phyloP scores from a whole-genome alignment of 2,888 invertebrate genomes.

The Branchipolynoe longqiensis region DNA sequence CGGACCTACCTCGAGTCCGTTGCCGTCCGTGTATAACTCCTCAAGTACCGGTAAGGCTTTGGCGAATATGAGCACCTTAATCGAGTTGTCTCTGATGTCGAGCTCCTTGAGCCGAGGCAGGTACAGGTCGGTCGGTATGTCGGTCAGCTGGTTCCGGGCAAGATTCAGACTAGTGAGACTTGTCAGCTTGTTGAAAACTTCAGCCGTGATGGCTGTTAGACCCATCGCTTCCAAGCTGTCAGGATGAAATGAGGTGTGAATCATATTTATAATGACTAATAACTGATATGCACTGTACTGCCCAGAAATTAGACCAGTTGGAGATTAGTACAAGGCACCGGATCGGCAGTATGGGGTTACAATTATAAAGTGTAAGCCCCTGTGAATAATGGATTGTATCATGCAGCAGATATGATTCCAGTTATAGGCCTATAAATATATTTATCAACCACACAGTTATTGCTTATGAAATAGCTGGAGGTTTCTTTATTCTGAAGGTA shows the following conservation, averaged over 20 bases:
- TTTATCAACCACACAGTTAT: neutral
- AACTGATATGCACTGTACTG: neutral
- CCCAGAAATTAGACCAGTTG: neutral
- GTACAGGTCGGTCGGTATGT: neutral
- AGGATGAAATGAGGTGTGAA: neutral
- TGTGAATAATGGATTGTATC: neutral
- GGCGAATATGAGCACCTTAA: slow-evolving; percentile 58
- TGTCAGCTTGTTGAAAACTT: slow-evolving; percentile 18
- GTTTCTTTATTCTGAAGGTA: neutral
- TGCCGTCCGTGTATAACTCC: slow-evolving; percentile 59
- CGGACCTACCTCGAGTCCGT: slow-evolving; percentile 60
- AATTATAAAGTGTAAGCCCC: neutral
- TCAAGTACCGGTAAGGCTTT: slow-evolving; percentile 53
- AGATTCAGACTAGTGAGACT: neutral
- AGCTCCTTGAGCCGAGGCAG: slow-evolving; percentile 27
- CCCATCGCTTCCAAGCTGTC: slow-evolving; percentile 9
- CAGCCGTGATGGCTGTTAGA: neutral
- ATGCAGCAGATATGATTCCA: neutral
- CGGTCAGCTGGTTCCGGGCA: neutral
- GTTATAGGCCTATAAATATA: neutral
- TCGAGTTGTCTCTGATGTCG: slow-evolving; percentile 61
- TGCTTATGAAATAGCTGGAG: neutral
- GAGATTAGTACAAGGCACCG: neutral
- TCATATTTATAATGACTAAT: neutral
- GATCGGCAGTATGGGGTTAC: neutral